Evolutionary conservation across 2,888 invertebrate species (phyloP), one percentile per base, ranked within the genome.

Genomic region (Andricus quercusramuli): DNA sequence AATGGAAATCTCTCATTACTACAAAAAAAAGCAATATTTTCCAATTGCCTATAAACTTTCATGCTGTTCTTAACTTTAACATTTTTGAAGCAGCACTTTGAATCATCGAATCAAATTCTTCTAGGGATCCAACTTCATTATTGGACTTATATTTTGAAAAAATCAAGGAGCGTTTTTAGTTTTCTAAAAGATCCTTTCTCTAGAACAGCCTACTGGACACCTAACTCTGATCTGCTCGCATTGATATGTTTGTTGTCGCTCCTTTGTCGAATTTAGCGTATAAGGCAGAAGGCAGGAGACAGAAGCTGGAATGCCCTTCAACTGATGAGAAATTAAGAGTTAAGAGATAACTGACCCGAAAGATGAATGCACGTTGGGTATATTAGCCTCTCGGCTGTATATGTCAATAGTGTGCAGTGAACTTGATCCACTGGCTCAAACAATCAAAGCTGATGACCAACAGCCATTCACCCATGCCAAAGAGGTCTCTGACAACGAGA

Each of bases 391-490:
- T 74, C 56, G 56, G 56, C 32, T 64, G 77, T 77, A 77, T 64
- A 65, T 65, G 64, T 64, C 77, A 77, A 29, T 22, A 64, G 67
- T 78, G 62, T 79, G 80, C 80, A 83, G 82, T 83, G 82, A 80
- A 83, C 80, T 82, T 83, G 82, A 83, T 82, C 82, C 83, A 85
- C 79, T 84, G 83, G 81, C 82, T 82, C 80, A 85, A 85, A 85
- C 83, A 85, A 86, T 85, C 83, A 84, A 78, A 79, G 80, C 83
- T 85, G 83, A 86, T 83, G 84, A 86, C 80, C 81, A 83, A 81
- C 82, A 83, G 83, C 81, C 83, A 83, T 86, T 85, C 81, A 82
- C 81, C 81, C 86, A 84, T 84, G 77, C 85, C 84, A 85, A 85
- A 84, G 81, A 82, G 82, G 82, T 84, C 84, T 85, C 82, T 82